These are phyloP conservation scores for Amorpha juglandis DNA, from an alignment of 2,888 invertebrate species.

Conservation along the genomic window DNA sequence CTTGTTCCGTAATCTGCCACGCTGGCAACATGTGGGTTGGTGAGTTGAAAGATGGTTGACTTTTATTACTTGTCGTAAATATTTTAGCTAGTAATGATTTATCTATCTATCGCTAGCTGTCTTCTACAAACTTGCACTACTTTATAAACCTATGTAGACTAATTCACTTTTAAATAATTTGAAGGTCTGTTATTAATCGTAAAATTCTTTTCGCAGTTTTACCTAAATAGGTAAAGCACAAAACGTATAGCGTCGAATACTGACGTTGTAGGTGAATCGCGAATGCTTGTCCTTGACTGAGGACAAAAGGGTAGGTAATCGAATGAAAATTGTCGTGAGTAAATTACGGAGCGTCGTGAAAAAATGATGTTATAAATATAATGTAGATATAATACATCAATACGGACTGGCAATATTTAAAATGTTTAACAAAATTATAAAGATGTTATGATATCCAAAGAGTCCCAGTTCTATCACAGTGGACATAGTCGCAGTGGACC, in stretches of 20 bases:
- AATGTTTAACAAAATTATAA: not conserved
- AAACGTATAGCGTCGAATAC: not conserved
- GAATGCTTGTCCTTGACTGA: not conserved
- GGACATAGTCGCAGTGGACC: too few relatives aligned
- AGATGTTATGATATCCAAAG: too few relatives aligned
- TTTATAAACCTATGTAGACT: not conserved
- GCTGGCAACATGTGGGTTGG: slow-evolving; percentile 12
- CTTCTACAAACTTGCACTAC: slow-evolving; percentile 6
- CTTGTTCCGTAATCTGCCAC: slow-evolving; percentile 10
- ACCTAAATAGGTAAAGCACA: not conserved
- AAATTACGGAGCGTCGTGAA: not conserved
- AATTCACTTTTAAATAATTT: not conserved
- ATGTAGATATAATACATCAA: too few relatives aligned
- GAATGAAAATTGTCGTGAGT: not conserved
- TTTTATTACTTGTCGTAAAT: not conserved
- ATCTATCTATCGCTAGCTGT: not conserved
- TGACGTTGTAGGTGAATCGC: not conserved
- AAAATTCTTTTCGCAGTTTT: not conserved
- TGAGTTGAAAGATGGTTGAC: slow-evolving; percentile 12
- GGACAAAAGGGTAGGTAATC: not conserved
- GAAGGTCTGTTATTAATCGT: not conserved
- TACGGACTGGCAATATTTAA: not conserved
- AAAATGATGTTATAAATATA: not conserved
- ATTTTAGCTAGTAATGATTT: slow-evolving; percentile 16
- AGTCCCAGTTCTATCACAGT: too few relatives aligned